Conservation (phyloP, 1,140 invertebrate species). For the Amyelois transitella region DNA sequence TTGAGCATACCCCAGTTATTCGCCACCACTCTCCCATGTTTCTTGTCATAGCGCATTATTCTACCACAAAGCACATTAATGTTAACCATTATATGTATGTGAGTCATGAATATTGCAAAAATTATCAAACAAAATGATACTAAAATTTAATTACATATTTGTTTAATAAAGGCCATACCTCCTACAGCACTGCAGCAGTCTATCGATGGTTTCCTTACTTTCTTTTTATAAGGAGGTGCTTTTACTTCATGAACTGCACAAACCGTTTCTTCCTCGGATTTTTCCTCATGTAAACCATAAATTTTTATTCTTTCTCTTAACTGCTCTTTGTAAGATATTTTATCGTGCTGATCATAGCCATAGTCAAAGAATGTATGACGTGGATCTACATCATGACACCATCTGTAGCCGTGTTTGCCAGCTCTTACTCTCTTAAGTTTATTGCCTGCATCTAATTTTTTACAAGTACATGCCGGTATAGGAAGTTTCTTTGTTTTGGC, state of each 20-base stretch:
- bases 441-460: conserved; percentile 18
- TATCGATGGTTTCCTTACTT: conserved; percentile 41
- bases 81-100: too few relatives aligned
- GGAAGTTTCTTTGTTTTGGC: conserved; percentile 21
- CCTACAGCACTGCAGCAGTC: conserved; percentile 65
- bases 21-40: too few relatives aligned
- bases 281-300: conserved; percentile 41
- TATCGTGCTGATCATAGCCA: conserved; percentile 49
- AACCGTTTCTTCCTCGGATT: conserved; percentile 21
- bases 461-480: conserved; percentile 36
- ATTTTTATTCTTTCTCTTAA: conserved; percentile 46
- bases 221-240: conserved; percentile 41
- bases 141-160: too few relatives aligned
- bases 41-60: too few relatives aligned
- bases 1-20: too few relatives aligned
- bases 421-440: conserved; percentile 48
- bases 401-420: conserved; percentile 57
- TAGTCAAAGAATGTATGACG: conserved; percentile 60
- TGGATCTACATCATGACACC: conserved; percentile 59
- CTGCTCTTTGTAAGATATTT: conserved; percentile 37
- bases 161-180: too few relatives aligned
- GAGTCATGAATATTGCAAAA: too few relatives aligned
- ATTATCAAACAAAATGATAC: too few relatives aligned
- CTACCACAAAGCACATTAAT: too few relatives aligned
- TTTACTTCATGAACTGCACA: conserved; percentile 28